A percentile compares a stretch with the other conserved stretches of the same genome.
phyloP scores from a whole-genome alignment of 2,888 invertebrate genomes.

The Microplitis manilae region DNA sequence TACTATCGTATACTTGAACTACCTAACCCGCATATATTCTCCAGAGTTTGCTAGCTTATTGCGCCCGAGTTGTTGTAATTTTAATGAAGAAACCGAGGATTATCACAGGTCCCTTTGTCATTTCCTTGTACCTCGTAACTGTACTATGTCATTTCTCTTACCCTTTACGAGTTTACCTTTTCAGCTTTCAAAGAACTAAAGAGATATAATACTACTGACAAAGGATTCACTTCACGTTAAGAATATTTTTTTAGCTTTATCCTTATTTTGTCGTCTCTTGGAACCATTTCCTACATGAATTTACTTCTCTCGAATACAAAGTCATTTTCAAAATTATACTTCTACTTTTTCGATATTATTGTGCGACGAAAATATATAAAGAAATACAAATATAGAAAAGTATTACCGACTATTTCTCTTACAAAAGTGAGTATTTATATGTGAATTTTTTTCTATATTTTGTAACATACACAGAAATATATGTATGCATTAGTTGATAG shows the following conservation, averaged over 20 bases:
- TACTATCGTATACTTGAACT: background rate
- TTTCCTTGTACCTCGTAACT: slow-evolving; percentile 5
- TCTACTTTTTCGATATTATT: background rate
- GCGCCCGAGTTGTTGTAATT: slow-evolving; percentile 20
- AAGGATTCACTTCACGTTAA: background rate
- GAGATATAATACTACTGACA: background rate
- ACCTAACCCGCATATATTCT: background rate
- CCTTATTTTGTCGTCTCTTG: background rate
- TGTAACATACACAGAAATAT: background rate
- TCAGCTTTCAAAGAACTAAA: background rate
- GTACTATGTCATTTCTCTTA: slow-evolving; percentile 12
- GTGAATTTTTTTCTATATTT: background rate
- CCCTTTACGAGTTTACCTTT: background rate
- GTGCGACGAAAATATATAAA: background rate
- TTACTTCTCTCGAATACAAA: background rate
- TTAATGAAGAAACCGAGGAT: slow-evolving; percentile 21
- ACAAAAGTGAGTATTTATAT: background rate
- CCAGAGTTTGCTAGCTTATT: slow-evolving; percentile 8
- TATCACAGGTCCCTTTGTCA: slow-evolving; percentile 17
- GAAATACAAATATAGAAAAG: background rate
- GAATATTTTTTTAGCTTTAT: background rate
- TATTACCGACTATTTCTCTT: background rate
- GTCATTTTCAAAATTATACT: background rate
- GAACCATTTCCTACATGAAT: background rate
- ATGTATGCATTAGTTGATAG: background rate